These are phyloP conservation scores for Ctenoplectra terminalis DNA, from an alignment of 1,140 invertebrate species.

Conservation along the genomic window DNA sequence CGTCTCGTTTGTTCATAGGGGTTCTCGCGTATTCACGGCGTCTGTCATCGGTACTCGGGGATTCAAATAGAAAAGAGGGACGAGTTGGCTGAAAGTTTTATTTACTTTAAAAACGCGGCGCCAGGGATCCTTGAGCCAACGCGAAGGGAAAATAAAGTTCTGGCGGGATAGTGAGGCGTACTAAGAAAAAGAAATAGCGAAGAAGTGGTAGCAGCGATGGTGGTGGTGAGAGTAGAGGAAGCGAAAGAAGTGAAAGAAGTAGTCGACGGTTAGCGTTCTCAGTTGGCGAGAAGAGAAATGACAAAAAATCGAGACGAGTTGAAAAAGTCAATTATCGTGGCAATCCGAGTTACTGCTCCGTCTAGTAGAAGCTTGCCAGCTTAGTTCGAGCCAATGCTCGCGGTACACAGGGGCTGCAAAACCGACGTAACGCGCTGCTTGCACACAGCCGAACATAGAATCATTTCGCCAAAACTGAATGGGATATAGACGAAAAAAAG, in stretches of 20 bases:
- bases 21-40: conserved; percentile 46
- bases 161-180: conserved; percentile 34
- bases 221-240: neutral
- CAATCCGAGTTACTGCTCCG: conserved; percentile 34
- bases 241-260: conserved; percentile 22
- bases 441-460: conserved; percentile 20
- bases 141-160: conserved; percentile 64
- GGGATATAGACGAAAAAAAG: conserved; percentile 13
- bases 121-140: conserved; percentile 58
- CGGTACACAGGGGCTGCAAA: neutral
- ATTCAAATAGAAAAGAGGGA: conserved; percentile 52
- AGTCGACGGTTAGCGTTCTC: conserved; percentile 29
- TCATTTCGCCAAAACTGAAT: conserved; percentile 11
- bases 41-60: conserved; percentile 54
- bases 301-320: conserved; percentile 55
- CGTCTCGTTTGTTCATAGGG: conserved; percentile 14
- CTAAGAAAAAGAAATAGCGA: neutral
- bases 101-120: conserved; percentile 69
- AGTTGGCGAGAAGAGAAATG: conserved; percentile 25
- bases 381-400: conserved; percentile 6
- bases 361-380: conserved; percentile 16
- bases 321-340: conserved; percentile 65
- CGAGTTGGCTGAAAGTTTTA: conserved; percentile 61
- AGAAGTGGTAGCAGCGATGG: neutral
- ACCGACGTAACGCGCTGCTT: neutral